phyloP scores from a whole-genome alignment of 2,888 invertebrate species.

The Balanococcus diminutus region DNA sequence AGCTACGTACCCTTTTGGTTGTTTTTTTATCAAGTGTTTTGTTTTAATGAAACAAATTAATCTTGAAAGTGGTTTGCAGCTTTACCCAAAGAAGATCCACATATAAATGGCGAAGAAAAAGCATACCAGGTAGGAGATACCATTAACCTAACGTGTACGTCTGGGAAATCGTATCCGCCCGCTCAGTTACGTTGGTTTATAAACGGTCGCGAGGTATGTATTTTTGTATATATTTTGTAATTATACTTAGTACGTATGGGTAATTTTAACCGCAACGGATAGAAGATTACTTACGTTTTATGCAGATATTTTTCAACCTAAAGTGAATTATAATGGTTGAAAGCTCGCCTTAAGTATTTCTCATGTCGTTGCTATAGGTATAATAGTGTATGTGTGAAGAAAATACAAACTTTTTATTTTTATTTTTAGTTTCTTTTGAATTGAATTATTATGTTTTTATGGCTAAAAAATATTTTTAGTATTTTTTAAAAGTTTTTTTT shows the following conservation, averaged over 20 bases:
- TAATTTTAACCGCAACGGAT: not conserved
- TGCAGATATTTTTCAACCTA: not conserved
- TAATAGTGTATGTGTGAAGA: too few species aligned
- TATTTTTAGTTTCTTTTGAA: too few species aligned
- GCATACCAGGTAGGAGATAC: conserved; percentile 77
- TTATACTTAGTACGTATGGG: not conserved
- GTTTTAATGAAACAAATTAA: conserved; percentile 16
- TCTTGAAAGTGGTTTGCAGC: conserved; percentile 62
- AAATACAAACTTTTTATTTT: too few species aligned
- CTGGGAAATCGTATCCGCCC: conserved; percentile 77
- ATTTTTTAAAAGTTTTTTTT: too few species aligned
- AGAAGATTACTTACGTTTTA: not conserved
- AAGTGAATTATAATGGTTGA: not conserved
- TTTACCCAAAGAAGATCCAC: conserved; percentile 75
- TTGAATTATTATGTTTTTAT: too few species aligned
- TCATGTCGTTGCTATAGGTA: too few species aligned
- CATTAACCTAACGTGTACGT: conserved; percentile 77
- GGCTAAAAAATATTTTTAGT: too few species aligned
- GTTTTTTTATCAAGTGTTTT: conserved; percentile 34
- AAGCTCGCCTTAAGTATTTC: not conserved
- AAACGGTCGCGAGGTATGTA: conserved; percentile 73
- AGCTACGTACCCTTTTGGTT: conserved; percentile 21
- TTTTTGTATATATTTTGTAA: conserved; percentile 34
- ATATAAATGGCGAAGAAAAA: conserved; percentile 74
- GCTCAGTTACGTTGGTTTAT: conserved; percentile 79